Base-by-base conservation (phyloP, 1,140 invertebrate species). In the Colletes gigas region DNA sequence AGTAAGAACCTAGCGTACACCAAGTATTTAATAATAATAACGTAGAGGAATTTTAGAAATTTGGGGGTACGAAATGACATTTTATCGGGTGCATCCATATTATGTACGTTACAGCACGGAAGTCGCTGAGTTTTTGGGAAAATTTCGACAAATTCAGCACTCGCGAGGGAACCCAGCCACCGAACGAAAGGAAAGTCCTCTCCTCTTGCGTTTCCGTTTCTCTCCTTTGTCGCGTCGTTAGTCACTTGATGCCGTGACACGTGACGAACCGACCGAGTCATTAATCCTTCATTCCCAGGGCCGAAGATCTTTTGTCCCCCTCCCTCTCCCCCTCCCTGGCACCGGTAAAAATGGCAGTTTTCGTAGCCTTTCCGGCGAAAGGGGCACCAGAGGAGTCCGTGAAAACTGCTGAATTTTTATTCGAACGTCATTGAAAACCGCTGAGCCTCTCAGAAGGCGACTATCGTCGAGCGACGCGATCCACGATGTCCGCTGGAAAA, bases 261-360 rank as follows among this genome's bases (percentile, higher is more conserved):
- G 59, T 87, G 88, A 89, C 84, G 87, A 86, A 59, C 52, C 82
- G 52, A 86, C 68, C 67, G 47, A 81, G 41, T 87, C 88, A 88
- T 88, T 88, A 88, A 88, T 88, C 75, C 78, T 81, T 47, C 6
- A 0, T 39, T 5, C 55, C 14, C 15, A 19, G 30, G 47, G 73
- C 69, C n/a, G 75, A 54, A 39, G 39, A 84, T 84, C 74, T 83
- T 80, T 88, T 83, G 87, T 83, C 83, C 65, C 10, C 5, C 30
- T 2, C 30, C 2, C 2, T 83, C 83, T 60, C 10, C 5, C 30
- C 30, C 30, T 30, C 2, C 30, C 14, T 30, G 44, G 1, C 39
- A 15, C 55, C 63, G 12, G n/a, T n/a, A 65, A 81, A 83, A 86
- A 81, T 81, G 63, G 10, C 57, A 69, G 57, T 67, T 54, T 71